These are phyloP conservation scores for Scalopus aquaticus DNA, from an alignment of 2,113 vertebrate species.

Conservation along the genomic window DNA sequence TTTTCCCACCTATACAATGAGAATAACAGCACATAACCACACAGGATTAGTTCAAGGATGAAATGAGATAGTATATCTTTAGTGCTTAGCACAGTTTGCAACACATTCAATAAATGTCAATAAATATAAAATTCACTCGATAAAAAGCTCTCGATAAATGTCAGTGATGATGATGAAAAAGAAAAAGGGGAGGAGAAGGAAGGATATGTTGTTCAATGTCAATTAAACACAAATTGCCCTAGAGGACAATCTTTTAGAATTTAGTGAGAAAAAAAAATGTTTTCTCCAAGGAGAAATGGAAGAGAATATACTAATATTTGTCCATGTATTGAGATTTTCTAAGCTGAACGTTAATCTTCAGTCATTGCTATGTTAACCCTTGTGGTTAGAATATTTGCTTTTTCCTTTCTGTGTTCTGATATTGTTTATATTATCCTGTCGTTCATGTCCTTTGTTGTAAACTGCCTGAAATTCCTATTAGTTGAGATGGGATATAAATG, in stretches of 20 bases:
- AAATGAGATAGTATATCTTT: background rate
- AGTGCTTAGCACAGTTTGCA: background rate
- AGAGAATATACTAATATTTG: background rate
- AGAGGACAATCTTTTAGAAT: background rate
- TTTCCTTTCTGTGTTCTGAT: slow-evolving; percentile 9
- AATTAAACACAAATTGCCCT: background rate
- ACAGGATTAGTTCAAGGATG: background rate
- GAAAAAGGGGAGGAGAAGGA: background rate
- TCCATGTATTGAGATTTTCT: background rate
- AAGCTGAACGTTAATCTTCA: slow-evolving; percentile 10
- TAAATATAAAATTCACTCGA: background rate
- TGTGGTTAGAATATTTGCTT: background rate
- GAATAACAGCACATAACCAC: background rate
- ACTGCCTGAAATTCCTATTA: slow-evolving; percentile 55
- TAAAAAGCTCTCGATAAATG: background rate
- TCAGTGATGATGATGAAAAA: background rate
- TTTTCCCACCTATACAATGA: background rate
- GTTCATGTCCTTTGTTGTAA: slow-evolving; percentile 45
- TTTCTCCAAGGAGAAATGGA: background rate
- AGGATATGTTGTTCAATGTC: background rate
- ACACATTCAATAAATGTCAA: background rate
- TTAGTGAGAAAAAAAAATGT: background rate
- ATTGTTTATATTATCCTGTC: slow-evolving; percentile 24
- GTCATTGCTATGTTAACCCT: background rate
- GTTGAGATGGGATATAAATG: slow-evolving; percentile 52